These are phyloP conservation scores for Anolis carolinensis DNA, from an alignment of 2,113 vertebrate species.

Conservation along the genomic window DNA sequence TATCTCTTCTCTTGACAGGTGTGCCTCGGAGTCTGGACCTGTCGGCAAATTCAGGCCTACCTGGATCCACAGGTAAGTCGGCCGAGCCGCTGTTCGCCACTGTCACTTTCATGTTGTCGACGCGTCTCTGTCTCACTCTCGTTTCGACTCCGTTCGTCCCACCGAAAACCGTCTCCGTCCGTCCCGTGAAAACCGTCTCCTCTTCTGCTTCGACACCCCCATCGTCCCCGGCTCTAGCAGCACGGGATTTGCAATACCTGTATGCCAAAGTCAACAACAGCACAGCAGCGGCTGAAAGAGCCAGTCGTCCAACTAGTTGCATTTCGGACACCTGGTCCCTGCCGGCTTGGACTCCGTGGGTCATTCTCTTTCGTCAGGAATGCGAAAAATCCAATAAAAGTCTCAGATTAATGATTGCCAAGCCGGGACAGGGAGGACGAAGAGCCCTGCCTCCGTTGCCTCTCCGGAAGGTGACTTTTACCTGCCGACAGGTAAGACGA, in stretches of 20 bases:
- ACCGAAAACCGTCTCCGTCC: neutral
- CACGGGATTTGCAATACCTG: conserved; percentile 81
- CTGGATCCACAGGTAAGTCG: neutral
- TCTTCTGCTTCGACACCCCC: accelerated
- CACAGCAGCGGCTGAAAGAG: conserved; percentile 77
- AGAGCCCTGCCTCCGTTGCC: neutral
- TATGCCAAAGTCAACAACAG: conserved; percentile 83
- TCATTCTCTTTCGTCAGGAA: conserved; percentile 69
- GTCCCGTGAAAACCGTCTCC: neutral
- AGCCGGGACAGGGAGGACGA: conserved; percentile 7
- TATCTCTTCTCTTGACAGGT: accelerated
- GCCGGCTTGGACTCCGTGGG: conserved; percentile 57
- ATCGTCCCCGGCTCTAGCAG: accelerated
- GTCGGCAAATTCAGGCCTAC: neutral
- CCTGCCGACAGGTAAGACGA: conserved; percentile 40
- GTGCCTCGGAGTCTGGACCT: accelerated
- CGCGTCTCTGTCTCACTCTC: conserved; percentile 23
- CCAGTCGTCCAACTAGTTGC: conserved; percentile 84
- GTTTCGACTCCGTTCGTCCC: neutral
- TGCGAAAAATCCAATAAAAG: conserved; percentile 53
- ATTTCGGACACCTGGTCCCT: conserved; percentile 81
- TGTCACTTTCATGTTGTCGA: neutral
- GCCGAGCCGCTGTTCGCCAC: neutral
- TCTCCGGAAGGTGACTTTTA: conserved; percentile 68
- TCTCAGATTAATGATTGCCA: conserved; percentile 74